A percentile compares a stretch with the other conserved stretches of the same genome.
Evolutionary conservation across 2,113 vertebrate species (phyloP).

Genomic region (Geococcyx californianus): DNA sequence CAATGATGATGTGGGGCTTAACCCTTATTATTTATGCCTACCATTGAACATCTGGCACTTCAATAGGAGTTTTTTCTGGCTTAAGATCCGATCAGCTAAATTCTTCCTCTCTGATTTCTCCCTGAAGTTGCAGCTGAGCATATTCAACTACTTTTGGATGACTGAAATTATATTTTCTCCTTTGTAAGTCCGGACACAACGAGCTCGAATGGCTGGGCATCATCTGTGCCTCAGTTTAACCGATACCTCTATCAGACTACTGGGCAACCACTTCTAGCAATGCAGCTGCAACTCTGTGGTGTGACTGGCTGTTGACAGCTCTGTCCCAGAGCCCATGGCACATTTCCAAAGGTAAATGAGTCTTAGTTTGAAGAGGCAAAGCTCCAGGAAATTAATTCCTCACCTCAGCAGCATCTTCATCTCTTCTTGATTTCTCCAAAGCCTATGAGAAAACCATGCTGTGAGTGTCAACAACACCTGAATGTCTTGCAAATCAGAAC

Average conservation of each 20-base stretch:
- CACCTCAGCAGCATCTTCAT: not conserved
- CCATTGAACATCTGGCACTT: constrained; percentile 57
- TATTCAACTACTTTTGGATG: constrained; percentile 21
- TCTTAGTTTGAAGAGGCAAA: not conserved
- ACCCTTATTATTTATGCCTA: constrained; percentile 40
- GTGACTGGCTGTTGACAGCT: not conserved
- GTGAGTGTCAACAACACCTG: not conserved
- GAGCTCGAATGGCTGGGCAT: not conserved
- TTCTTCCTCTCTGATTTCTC: constrained; percentile 30
- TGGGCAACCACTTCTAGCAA: not conserved
- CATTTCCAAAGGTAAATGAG: not conserved
- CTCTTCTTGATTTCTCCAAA: not conserved
- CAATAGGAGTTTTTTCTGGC: constrained; percentile 16
- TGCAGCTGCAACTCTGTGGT: not conserved
- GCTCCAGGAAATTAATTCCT: not conserved
- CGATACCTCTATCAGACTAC: not conserved
- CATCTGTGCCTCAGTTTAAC: not conserved
- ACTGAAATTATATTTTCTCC: constrained; percentile 17
- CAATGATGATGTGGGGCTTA: constrained; percentile 13
- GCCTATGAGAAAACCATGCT: not conserved
- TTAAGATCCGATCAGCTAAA: constrained; percentile 43
- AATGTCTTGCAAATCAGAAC: constrained; percentile 9
- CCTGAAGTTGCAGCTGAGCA: constrained; percentile 38
- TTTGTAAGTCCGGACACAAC: not conserved
- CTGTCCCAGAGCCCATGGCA: not conserved